A percentile compares a stretch with the other conserved stretches of the same genome.
Conservation (phyloP, 2,888 invertebrate species). For the Latrodectus elegans region DNA sequence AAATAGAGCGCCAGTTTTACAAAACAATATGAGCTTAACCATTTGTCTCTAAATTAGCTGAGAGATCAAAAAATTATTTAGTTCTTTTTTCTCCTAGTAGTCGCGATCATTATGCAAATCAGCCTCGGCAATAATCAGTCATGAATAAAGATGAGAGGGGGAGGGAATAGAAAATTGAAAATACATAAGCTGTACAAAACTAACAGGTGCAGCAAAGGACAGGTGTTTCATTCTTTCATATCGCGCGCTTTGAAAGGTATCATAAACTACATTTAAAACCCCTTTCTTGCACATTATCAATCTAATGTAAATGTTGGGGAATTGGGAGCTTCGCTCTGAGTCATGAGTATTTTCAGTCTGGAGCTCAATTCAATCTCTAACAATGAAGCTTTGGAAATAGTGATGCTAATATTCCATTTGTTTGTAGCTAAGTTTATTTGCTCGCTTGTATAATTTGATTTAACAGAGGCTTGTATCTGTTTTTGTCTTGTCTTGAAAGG, state of each 20-base stretch:
- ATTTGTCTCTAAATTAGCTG: conserved; percentile 48
- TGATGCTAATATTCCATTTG: too few species aligned
- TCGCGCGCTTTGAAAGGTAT: not conserved
- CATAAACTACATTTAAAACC: conserved; percentile 46
- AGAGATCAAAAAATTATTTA: conserved; percentile 21
- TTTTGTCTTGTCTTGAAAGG: too few species aligned
- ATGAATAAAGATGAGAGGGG: conserved; percentile 61
- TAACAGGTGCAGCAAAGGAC: conserved; percentile 64
- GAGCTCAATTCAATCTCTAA: too few species aligned
- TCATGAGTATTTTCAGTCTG: too few species aligned
- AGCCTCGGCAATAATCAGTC: conserved; percentile 56
- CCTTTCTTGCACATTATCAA: not conserved
- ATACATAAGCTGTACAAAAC: conserved; percentile 49
- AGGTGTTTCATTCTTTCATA: conserved; percentile 38
- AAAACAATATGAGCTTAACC: conserved; percentile 53
- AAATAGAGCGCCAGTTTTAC: conserved; percentile 6
- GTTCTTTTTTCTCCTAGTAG: conserved; percentile 35
- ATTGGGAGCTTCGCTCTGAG: not conserved
- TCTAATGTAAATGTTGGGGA: not conserved
- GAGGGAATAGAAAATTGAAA: conserved; percentile 55
- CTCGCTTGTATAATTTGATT: too few species aligned
- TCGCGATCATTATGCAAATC: conserved; percentile 58
- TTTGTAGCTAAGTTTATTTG: too few species aligned
- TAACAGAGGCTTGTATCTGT: too few species aligned
- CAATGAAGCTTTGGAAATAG: too few species aligned